phyloP scores from a whole-genome alignment of 1,140 invertebrate genomes.

The Radopholus similis region DNA sequence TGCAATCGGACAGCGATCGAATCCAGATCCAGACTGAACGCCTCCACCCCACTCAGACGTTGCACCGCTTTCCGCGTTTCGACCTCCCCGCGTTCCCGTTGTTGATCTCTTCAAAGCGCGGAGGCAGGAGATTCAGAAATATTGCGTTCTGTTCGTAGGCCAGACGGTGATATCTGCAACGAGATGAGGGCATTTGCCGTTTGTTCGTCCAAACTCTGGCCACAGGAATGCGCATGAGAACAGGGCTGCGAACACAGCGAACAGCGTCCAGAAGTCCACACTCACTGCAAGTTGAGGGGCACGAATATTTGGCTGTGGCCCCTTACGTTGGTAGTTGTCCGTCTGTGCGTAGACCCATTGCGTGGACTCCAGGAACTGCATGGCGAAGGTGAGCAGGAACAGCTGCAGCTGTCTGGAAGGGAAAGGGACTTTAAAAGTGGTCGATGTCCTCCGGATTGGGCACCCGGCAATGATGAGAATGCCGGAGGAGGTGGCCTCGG shows the following conservation, averaged over 20 bases:
- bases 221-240: conserved; percentile 39
- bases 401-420: conserved; percentile 35
- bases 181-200: conserved; percentile 7
- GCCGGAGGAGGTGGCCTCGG: conserved; percentile 46
- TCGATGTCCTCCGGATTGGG: not conserved
- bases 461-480: conserved; percentile 47
- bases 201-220: conserved; percentile 25
- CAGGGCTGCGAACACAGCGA: conserved; percentile 29
- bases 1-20: too few species aligned
- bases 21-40: too few species aligned
- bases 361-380: conserved; percentile 36
- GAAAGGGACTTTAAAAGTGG: not conserved
- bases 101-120: not conserved
- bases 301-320: not conserved
- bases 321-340: conserved; percentile 37
- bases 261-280: conserved; percentile 42
- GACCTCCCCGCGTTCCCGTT: too few species aligned
- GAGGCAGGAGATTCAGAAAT: not conserved
- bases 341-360: conserved; percentile 27
- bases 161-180: conserved; percentile 38
- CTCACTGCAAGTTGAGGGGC: conserved; percentile 19
- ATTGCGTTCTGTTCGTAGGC: conserved; percentile 39
- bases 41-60: too few species aligned
- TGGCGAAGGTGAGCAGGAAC: conserved; percentile 38
- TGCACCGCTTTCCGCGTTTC: too few species aligned